These are phyloP conservation scores for Itoplectis maculator DNA, from an alignment of 2,888 invertebrate species.

Conservation along the genomic window DNA sequence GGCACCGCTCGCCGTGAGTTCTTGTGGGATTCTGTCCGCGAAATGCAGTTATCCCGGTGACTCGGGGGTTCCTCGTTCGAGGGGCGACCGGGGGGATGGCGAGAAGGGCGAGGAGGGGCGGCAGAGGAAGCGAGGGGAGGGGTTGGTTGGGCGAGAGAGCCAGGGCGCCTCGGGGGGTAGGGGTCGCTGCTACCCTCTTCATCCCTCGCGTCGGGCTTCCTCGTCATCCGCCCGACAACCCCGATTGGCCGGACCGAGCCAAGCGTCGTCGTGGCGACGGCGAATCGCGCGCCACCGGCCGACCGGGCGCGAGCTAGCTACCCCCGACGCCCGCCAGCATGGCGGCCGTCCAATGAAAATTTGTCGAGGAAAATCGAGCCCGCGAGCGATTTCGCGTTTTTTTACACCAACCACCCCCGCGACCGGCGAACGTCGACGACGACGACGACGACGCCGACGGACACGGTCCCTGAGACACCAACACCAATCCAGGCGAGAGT, in stretches of 20 bases:
- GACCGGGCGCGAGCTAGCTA: conserved; percentile 75
- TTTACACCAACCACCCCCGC: conserved; percentile 54
- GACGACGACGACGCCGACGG: conserved; percentile 19
- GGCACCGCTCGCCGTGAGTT: conserved; percentile 83
- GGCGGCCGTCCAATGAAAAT: conserved; percentile 83
- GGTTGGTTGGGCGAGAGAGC: conserved; percentile 7
- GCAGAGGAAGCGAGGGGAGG: neutral
- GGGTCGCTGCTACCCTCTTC: conserved; percentile 6
- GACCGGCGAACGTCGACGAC: neutral
- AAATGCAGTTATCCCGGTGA: conserved; percentile 84
- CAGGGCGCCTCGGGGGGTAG: conserved; percentile 24
- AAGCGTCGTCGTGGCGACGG: conserved; percentile 82
- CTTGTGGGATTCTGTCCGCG: conserved; percentile 84
- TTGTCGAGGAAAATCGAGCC: conserved; percentile 82
- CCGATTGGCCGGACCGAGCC: conserved; percentile 81
- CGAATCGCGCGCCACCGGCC: conserved; percentile 82
- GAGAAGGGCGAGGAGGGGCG: neutral
- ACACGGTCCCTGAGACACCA: conserved; percentile 24
- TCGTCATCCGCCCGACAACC: conserved; percentile 60
- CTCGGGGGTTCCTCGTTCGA: conserved; percentile 75
- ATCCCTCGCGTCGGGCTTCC: neutral
- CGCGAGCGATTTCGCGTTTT: conserved; percentile 81
- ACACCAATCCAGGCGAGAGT: too few relatives aligned
- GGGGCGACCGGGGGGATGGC: conserved; percentile 61
- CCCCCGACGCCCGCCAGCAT: conserved; percentile 78